phyloP scores from a whole-genome alignment of 1,140 invertebrate species.

The Rhopalosiphum padi region DNA sequence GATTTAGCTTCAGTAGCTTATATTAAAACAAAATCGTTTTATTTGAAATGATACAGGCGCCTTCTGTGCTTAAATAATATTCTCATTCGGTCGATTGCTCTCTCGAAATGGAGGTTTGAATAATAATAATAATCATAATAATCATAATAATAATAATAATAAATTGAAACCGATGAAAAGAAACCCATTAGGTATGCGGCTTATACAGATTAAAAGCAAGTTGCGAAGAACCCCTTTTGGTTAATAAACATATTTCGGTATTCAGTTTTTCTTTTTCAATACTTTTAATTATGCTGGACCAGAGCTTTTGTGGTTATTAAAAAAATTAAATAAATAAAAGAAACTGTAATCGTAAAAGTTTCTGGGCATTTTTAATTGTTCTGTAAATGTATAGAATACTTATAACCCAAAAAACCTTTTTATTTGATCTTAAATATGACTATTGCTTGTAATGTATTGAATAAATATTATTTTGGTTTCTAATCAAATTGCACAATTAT shows the following conservation, averaged over 20 bases:
- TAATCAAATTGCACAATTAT: background rate
- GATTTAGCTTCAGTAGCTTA: background rate
- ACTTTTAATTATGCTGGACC: conserved; percentile 41
- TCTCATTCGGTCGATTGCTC: background rate
- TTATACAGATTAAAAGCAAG: conserved; percentile 46
- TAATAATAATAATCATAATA: conserved; percentile 28
- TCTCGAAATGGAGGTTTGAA: background rate
- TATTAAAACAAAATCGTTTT: conserved; percentile 13
- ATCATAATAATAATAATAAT: background rate
- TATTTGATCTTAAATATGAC: background rate
- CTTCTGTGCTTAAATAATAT: conserved; percentile 37
- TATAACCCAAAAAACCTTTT: background rate
- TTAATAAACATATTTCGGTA: conserved; percentile 56
- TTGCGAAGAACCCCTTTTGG: conserved; percentile 13
- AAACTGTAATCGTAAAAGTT: conserved; percentile 52
- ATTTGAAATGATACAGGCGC: conserved; percentile 22
- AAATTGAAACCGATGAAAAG: conserved; percentile 52
- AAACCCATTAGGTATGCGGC: conserved; percentile 53
- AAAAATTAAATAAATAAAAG: conserved; percentile 8
- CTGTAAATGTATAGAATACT: background rate
- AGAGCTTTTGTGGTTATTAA: conserved; percentile 40
- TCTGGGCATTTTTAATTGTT: conserved; percentile 37
- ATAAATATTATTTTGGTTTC: background rate
- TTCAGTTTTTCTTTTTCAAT: conserved; percentile 42
- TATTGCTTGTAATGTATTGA: background rate